phyloP scores from a whole-genome alignment of 2,888 invertebrate species.

The Tortricodes alternella region DNA sequence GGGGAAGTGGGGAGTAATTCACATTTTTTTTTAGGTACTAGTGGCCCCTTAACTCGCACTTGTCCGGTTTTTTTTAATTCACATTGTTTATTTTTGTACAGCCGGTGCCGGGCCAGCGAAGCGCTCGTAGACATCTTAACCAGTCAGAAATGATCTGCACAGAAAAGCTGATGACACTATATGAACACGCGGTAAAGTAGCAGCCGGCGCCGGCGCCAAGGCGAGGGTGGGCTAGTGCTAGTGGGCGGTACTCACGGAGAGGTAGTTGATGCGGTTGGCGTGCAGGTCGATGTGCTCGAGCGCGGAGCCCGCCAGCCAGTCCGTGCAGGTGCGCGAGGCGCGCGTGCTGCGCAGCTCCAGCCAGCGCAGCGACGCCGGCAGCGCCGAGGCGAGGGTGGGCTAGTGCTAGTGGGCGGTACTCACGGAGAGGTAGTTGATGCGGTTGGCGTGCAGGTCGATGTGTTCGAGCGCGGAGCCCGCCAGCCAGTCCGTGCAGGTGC shows the following conservation, averaged over 20 bases:
- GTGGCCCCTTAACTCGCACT: no score
- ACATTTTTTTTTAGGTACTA: no score
- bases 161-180: no score
- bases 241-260: slow-evolving; percentile 3
- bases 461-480: neutral
- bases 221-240: no score
- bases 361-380: neutral
- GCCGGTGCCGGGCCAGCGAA: no score
- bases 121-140: no score
- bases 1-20: no score
- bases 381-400: no score
- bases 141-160: no score
- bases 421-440: slow-evolving; percentile 1
- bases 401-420: neutral
- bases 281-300: slow-evolving; percentile 9
- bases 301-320: slow-evolving; percentile 1
- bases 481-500: slow-evolving; percentile 18
- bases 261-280: neutral
- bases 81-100: no score
- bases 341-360: slow-evolving; percentile 2
- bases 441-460: slow-evolving; percentile 10
- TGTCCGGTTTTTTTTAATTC: no score
- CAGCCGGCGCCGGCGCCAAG: no score
- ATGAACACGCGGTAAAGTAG: neutral
- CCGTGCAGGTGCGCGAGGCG: slow-evolving; percentile 17